Evolutionary conservation across 2,797 vertebrate genomes (phyloP), one percentile per base, ranked within the genome.

Genomic region (Darevskia mixta): DNA sequence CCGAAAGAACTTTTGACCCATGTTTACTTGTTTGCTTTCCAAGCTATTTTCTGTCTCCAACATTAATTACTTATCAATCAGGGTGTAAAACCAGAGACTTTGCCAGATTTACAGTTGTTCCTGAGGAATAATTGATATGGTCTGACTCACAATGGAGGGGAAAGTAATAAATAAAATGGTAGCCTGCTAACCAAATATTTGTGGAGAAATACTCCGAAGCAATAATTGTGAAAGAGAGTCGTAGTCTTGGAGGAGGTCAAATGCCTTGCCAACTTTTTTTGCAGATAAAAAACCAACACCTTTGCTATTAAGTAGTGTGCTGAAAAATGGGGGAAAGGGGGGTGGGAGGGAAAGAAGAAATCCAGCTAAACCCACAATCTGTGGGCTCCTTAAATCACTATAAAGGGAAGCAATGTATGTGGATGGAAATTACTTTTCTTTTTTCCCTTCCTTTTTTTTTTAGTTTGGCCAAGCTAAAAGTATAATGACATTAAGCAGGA

Each of bases 241-340:
- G 64, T 49, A 81, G 69, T 29, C 55, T 61, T 75, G 69, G 41
- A 35, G 13, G 20, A 80, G 38, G 25, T 73, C 66, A 84, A 84
- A 64, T 71, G 29, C 43, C 29, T 78, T 83, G 61, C 72, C 35
- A 83, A 20, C 77, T 49, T 75, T 45, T 27, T 73, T 79, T 85
- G 55, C 67, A 73, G 41, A 79, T 80, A 73, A 80, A 41, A 29
- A 64, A 69, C 3, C 13, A 49, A 49, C 11, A 49, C 11, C 38
- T 85, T 79, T 80, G 82, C 77, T 85, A 79, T 73, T 84, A 73
- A 64, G n/a, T 85, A 72, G 49, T 80, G 67, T 72, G 71, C 82
- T 73, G 72, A 83, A 88, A 82, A 88, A 77, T 69, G 73, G 58
- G 73, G 41, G 75, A 23, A 76, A 35, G 27, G 27, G 32, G 55